Evolutionary conservation across 2,888 invertebrate genomes (phyloP).

Genomic region (Steinernema carpocapsae): DNA sequence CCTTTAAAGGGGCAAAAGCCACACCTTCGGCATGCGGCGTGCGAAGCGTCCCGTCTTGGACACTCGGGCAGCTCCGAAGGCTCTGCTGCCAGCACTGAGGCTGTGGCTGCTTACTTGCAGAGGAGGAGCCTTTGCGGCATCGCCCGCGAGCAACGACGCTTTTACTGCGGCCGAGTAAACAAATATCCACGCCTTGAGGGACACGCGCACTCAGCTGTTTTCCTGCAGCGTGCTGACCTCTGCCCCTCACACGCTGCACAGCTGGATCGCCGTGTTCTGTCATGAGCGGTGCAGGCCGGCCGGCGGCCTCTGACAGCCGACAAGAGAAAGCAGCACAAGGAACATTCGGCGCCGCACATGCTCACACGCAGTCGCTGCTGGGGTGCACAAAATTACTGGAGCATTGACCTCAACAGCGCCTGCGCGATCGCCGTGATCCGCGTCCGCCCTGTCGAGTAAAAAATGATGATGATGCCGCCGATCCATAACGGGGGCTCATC

Average conservation of each 20-base stretch:
- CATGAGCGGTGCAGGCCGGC: neutral
- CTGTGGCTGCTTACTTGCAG: conserved; percentile 24
- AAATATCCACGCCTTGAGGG: conserved; percentile 1
- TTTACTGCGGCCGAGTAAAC: too few relatives aligned
- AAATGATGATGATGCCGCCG: conserved; percentile 14
- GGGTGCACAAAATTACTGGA: conserved; percentile 18
- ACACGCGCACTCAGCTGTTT: conserved; percentile 31
- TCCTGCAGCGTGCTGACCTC: conserved; percentile 29
- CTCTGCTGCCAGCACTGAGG: too few relatives aligned
- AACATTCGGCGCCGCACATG: neutral
- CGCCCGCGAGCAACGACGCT: neutral
- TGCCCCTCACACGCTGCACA: conserved; percentile 10
- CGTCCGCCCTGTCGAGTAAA: conserved; percentile 20
- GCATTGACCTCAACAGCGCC: conserved; percentile 29
- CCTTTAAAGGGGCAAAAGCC: too few relatives aligned
- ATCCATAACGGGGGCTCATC: neutral
- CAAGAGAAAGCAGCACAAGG: neutral
- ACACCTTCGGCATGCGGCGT: too few relatives aligned
- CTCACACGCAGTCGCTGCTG: neutral
- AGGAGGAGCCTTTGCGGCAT: neutral
- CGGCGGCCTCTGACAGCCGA: conserved; percentile 29
- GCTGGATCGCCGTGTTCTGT: conserved; percentile 3
- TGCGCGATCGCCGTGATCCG: conserved; percentile 29
- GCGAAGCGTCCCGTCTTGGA: too few relatives aligned
- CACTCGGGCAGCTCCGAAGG: too few relatives aligned